These are phyloP conservation scores for Polylopha cassiicola DNA, from an alignment of 2,888 invertebrate species.

Conservation along the genomic window DNA sequence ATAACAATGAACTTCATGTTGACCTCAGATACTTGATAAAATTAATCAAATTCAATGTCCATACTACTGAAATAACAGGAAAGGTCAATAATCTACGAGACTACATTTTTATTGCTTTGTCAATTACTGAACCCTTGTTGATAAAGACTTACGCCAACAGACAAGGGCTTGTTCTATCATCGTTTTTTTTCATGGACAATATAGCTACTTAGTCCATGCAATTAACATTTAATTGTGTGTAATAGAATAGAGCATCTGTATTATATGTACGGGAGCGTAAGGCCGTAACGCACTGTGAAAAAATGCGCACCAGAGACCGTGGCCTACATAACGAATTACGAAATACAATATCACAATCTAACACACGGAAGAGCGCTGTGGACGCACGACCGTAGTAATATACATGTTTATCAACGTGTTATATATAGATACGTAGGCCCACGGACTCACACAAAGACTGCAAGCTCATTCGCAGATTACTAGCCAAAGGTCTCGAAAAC, in stretches of 20 bases:
- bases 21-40: conserved; percentile 25
- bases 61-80: conserved; percentile 13
- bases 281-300: conserved; percentile 47
- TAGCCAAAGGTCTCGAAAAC: conserved; percentile 32
- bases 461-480: conserved; percentile 35
- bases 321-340: conserved; percentile 72
- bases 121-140: conserved; percentile 13
- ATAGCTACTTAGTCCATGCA: conserved; percentile 1
- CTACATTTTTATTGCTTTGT: conserved; percentile 11
- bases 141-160: conserved; percentile 10
- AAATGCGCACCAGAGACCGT: conserved; percentile 69
- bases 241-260: conserved; percentile 17
- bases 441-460: conserved; percentile 62
- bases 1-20: conserved; percentile 33
- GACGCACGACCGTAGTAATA: conserved; percentile 42
- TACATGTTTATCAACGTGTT: conserved; percentile 62
- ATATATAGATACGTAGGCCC: conserved; percentile 65
- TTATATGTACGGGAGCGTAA: conserved; percentile 29
- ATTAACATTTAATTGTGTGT: conserved; percentile 20
- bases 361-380: conserved; percentile 62
- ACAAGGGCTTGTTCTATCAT: conserved; percentile 1
- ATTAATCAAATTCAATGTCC: conserved; percentile 11
- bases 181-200: conserved; percentile 3
- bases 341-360: conserved; percentile 58
- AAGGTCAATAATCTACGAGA: conserved; percentile 18